Conservation (phyloP, 2,113 vertebrate species). For the Lagopus leucura region DNA sequence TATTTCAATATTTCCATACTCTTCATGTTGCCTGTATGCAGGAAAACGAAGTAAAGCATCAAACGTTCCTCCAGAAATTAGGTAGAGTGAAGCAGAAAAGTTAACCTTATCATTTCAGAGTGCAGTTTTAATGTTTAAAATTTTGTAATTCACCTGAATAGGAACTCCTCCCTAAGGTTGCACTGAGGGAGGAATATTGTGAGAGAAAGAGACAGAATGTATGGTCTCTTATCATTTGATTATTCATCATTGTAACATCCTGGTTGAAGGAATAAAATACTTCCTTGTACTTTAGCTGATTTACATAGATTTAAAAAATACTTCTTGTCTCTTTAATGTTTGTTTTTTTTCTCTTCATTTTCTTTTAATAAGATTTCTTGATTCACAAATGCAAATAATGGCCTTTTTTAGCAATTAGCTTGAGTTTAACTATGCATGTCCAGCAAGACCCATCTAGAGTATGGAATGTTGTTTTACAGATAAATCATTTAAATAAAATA, state of each 20-base stretch:
- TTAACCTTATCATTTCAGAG: neutral
- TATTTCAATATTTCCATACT: neutral
- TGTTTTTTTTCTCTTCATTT: neutral
- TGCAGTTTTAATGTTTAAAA: neutral
- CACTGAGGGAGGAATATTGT: neutral
- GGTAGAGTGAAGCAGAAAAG: neutral
- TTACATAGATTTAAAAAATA: neutral
- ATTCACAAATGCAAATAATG: neutral
- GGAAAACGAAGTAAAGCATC: neutral
- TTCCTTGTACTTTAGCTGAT: neutral
- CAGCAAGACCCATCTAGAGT: neutral
- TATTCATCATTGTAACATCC: neutral
- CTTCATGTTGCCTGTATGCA: neutral
- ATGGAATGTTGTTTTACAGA: neutral
- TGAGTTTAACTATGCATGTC: neutral
- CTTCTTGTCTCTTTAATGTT: neutral
- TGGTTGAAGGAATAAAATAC: neutral
- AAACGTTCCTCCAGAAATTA: neutral
- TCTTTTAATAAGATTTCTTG: neutral
- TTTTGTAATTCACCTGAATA: neutral
- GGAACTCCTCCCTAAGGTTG: neutral
- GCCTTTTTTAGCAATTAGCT: neutral
- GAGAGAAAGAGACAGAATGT: neutral
- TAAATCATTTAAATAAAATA: neutral
- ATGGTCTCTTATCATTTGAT: neutral